A percentile compares a stretch with the other conserved stretches of the same genome.
phyloP scores from a whole-genome alignment of 1,140 invertebrate species.

The Medauroidea extradentata region DNA sequence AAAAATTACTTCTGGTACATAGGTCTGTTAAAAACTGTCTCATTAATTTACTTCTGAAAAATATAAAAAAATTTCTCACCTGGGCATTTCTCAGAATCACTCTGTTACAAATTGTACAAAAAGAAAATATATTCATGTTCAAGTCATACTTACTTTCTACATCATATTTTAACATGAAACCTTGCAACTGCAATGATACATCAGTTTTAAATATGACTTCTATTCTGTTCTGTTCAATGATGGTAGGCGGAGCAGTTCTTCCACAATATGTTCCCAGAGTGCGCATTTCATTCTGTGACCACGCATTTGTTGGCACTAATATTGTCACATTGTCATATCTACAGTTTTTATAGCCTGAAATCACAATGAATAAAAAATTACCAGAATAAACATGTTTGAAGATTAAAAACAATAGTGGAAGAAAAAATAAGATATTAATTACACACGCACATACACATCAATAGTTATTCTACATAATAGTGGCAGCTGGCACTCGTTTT shows the following conservation, averaged over 20 bases:
- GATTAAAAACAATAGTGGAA: background rate
- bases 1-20: too few species aligned
- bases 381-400: background rate
- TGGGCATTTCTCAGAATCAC: too few species aligned
- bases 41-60: too few species aligned
- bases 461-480: too few species aligned
- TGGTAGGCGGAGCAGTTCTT: constrained; percentile 40
- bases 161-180: constrained; percentile 41
- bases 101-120: constrained; percentile 29
- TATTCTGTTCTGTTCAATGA: background rate
- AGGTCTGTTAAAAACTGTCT: too few species aligned
- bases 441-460: too few species aligned
- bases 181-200: constrained; percentile 25
- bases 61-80: too few species aligned
- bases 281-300: background rate
- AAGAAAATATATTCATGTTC: constrained; percentile 21
- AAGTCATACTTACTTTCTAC: constrained; percentile 36
- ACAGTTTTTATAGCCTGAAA: constrained; percentile 33
- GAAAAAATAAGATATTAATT: constrained; percentile 7
- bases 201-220: constrained; percentile 41
- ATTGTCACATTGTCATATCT: constrained; percentile 55
- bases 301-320: background rate
- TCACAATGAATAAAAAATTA: constrained; percentile 1
- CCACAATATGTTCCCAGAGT: constrained; percentile 29
- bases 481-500: too few species aligned